phyloP scores from a whole-genome alignment of 1,140 invertebrate genomes.

The Drosophila miranda region DNA sequence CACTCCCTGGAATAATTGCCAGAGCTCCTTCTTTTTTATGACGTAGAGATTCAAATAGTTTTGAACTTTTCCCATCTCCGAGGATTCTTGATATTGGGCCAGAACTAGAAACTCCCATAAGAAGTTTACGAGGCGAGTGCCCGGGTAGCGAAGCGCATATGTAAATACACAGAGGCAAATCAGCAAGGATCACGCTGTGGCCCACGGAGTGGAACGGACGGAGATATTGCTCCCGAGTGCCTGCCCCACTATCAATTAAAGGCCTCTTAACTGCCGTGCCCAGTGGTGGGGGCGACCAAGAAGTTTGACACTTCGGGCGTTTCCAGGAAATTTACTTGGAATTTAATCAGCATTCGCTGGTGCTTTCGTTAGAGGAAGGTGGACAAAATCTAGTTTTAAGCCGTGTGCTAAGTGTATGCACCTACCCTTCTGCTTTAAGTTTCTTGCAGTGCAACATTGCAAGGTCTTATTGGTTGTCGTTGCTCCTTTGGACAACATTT shows the following conservation, averaged over 20 bases:
- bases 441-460: slow-evolving; percentile 63
- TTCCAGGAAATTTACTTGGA: slow-evolving; percentile 50
- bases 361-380: not conserved
- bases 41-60: slow-evolving; percentile 64
- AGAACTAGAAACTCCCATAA: slow-evolving; percentile 78
- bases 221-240: slow-evolving; percentile 4
- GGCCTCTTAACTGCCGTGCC: slow-evolving; percentile 49
- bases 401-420: too few relatives aligned
- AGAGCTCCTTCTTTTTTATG: slow-evolving; percentile 39
- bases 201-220: not conserved
- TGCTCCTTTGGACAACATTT: slow-evolving; percentile 52
- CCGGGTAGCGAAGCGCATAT: slow-evolving; percentile 45
- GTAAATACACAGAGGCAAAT: slow-evolving; percentile 68
- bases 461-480: slow-evolving; percentile 23
- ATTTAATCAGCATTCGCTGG: slow-evolving; percentile 46
- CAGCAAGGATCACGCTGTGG: not conserved
- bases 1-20: slow-evolving; percentile 15
- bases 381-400: slow-evolving; percentile 1
- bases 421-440: not conserved
- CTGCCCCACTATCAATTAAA: slow-evolving; percentile 48
- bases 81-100: slow-evolving; percentile 68
- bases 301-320: slow-evolving; percentile 24
- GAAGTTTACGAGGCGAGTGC: slow-evolving; percentile 71
- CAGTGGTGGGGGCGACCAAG: not conserved
- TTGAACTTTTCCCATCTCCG: slow-evolving; percentile 65